These are phyloP conservation scores for Brenthis daphne DNA, from an alignment of 2,888 invertebrate species.

Conservation along the genomic window DNA sequence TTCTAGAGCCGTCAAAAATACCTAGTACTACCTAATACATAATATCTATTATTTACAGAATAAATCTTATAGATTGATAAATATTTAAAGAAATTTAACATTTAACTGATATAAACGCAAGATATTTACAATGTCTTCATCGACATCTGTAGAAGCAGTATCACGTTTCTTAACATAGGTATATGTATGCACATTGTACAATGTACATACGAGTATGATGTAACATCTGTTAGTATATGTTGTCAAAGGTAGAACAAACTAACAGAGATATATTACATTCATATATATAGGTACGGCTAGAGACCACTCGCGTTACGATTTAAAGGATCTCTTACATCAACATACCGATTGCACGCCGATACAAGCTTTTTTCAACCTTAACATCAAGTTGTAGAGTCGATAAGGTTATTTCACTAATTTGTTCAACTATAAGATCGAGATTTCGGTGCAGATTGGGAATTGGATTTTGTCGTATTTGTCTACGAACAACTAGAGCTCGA, in stretches of 20 bases:
- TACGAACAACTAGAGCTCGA: constrained; percentile 53
- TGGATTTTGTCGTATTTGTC: constrained; percentile 63
- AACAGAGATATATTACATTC: not conserved
- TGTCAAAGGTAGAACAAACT: not conserved
- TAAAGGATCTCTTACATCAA: constrained; percentile 9
- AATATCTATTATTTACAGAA: too few species aligned
- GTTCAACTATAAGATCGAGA: constrained; percentile 51
- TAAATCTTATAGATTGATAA: too few species aligned
- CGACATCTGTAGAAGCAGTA: too few species aligned
- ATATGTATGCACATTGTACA: too few species aligned
- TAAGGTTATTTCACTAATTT: constrained; percentile 49
- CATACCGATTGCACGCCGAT: constrained; percentile 8
- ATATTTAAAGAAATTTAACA: too few species aligned
- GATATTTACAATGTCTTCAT: too few species aligned
- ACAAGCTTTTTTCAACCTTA: constrained; percentile 21
- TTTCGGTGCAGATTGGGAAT: constrained; percentile 65
- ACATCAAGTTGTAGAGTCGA: constrained; percentile 2
- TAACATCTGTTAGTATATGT: constrained; percentile 1
- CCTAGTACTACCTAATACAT: too few species aligned
- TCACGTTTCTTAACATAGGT: too few species aligned
- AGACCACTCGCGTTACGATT: constrained; percentile 3
- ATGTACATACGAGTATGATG: too few species aligned
- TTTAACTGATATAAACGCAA: too few species aligned
- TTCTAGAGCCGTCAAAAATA: too few species aligned
- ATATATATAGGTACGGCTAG: not conserved